phyloP scores from a whole-genome alignment of 2,888 invertebrate genomes.

The Plagodis dolabraria region DNA sequence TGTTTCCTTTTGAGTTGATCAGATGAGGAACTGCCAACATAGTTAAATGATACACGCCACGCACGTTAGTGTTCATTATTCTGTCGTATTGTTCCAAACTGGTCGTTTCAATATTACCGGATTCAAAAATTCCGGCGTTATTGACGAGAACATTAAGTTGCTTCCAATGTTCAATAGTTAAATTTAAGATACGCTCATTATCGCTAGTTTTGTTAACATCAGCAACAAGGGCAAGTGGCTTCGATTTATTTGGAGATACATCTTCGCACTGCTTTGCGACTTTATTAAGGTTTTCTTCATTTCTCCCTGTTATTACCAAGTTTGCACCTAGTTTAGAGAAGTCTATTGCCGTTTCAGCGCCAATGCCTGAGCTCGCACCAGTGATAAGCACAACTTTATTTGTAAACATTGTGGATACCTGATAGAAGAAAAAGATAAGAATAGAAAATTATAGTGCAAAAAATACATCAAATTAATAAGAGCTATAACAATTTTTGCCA shows the following conservation, averaged over 20 bases:
- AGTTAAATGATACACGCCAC: conserved; percentile 89
- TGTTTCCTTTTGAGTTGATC: conserved; percentile 89
- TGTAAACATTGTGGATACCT: conserved; percentile 58
- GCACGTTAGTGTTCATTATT: conserved; percentile 92
- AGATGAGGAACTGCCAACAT: conserved; percentile 92
- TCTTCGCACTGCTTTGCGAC: conserved; percentile 81
- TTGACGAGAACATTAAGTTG: conserved; percentile 91
- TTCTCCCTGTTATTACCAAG: conserved; percentile 87
- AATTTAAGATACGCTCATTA: conserved; percentile 84
- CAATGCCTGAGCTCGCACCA: conserved; percentile 89
- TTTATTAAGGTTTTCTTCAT: conserved; percentile 86
- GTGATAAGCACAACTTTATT: conserved; percentile 84
- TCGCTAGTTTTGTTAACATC: conserved; percentile 88
- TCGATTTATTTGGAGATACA: conserved; percentile 47
- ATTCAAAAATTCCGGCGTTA: conserved; percentile 91
- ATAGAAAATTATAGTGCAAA: neutral
- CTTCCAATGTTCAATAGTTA: conserved; percentile 86
- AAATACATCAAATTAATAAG: neutral
- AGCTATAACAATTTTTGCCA: no score
- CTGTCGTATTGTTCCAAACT: conserved; percentile 91
- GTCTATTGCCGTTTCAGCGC: conserved; percentile 86
- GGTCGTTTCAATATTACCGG: conserved; percentile 91
- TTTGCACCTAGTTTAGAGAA: conserved; percentile 86
- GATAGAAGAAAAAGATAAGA: conserved; percentile 1
- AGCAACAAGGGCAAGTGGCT: conserved; percentile 81